Evolutionary conservation across 2,888 invertebrate species (phyloP), one percentile per base, ranked within the genome.

Genomic region (Linnaemya tessellans): DNA sequence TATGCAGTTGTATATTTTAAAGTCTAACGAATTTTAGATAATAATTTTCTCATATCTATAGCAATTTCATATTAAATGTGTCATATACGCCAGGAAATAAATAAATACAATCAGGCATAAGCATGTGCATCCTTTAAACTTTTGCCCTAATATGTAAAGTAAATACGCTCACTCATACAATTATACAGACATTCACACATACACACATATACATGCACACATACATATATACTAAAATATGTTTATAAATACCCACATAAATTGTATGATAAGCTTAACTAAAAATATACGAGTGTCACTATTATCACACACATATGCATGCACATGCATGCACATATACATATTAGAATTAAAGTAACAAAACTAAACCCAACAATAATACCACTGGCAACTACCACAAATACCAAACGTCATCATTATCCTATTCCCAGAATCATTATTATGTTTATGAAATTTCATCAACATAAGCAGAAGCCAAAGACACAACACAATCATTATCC

Each of bases 221-320:
- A 9, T 8, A n/a, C 8, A 9, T 11, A 43, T 54, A 41, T 9
- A 46, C 30, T 5, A 30, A 30, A n/a, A 8, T 38, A 11, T n/a
- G 2, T 8, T 11, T 1, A 60, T 30, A 60, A 35, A 20, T 46
- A 60, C 46, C 35, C 35, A 56, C 20, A 70, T 71, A 71, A 67
- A 79, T 71, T 71, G 68, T 80, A 70, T 79, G 74, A 79, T 80
- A 84, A 80, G 80, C 62, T 84, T n/a, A 83, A 80, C 64, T 74
- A 56, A 64, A 65, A 79, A 79, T 56, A 74, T 74, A 80, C 74
- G 68, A 80, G 80, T 84, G 80, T 65, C 84, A 80, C 79, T 46
- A 70, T 70, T 70, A 80, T 73, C 73, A 70, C 67, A 70, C 11
- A 7, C 38, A 35, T 3, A 35, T 5, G 38, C 38, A 41, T 41